Conservation (phyloP, 2,113 vertebrate genomes). For the Pachycephala philippinensis region DNA sequence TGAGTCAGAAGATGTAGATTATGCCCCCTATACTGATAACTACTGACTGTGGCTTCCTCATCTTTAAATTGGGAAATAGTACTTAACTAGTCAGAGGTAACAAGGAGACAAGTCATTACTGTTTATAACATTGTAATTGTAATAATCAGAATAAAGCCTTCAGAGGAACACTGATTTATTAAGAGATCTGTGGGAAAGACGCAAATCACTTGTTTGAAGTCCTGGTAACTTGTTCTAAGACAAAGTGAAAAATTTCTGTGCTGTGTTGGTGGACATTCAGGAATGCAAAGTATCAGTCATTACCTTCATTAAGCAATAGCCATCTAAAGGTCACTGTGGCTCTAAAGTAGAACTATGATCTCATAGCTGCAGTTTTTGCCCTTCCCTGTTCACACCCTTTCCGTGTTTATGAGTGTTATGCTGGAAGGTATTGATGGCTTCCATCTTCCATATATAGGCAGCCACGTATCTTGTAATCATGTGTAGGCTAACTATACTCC, state of each 20-base stretch:
- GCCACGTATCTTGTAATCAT: not conserved
- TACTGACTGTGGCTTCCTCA: not conserved
- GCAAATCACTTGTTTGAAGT: not conserved
- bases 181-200: not conserved
- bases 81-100: not conserved
- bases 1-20: constrained; percentile 45
- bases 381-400: constrained; percentile 44
- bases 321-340: constrained; percentile 14
- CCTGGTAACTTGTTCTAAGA: not conserved
- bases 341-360: constrained; percentile 38
- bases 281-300: not conserved
- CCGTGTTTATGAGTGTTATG: not conserved
- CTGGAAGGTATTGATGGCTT: constrained; percentile 1
- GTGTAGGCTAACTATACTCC: not conserved
- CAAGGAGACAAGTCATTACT: not conserved
- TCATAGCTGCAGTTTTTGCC: constrained; percentile 41
- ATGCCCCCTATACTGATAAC: not conserved
- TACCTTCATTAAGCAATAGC: not conserved
- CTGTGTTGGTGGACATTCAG: not conserved
- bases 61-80: not conserved
- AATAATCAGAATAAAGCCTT: not conserved
- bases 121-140: not conserved
- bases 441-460: not conserved
- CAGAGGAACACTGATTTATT: not conserved
- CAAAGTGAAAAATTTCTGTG: not conserved